Evolutionary conservation across 2,797 vertebrate species (phyloP).

Genomic region (Smutsia gigantea): DNA sequence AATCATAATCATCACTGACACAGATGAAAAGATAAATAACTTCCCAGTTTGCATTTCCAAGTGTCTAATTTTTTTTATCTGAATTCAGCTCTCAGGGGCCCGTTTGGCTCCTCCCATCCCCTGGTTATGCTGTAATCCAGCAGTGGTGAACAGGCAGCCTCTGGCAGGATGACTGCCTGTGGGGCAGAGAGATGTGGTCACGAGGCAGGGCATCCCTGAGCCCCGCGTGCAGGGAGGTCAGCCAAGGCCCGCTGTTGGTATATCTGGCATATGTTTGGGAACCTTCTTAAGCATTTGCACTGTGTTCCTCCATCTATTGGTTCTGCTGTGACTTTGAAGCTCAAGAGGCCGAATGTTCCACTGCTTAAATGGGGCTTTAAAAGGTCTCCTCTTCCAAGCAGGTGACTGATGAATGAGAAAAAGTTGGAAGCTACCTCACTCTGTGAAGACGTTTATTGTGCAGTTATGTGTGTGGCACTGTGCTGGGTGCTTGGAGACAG

Average conservation of each 20-base stretch:
- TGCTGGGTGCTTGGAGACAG: background rate
- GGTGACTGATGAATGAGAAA: background rate
- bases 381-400: background rate
- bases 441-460: fast-evolving
- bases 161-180: background rate
- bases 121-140: background rate
- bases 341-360: background rate
- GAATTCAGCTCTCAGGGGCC: background rate
- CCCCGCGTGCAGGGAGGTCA: background rate
- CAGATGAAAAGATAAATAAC: background rate
- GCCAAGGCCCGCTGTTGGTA: background rate
- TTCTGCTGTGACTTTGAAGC: background rate
- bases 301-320: background rate
- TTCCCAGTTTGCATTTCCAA: background rate
- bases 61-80: background rate
- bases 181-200: background rate
- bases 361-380: background rate
- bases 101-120: fast-evolving
- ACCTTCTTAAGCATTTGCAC: background rate
- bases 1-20: background rate
- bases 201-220: background rate
- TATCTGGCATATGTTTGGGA: background rate
- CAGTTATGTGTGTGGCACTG: too few relatives aligned
- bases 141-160: fast-evolving
- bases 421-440: too few relatives aligned